These are phyloP conservation scores for Archaeoteleia sp. DNA, from an alignment of 2,888 invertebrate genomes.

Conservation along the genomic window DNA sequence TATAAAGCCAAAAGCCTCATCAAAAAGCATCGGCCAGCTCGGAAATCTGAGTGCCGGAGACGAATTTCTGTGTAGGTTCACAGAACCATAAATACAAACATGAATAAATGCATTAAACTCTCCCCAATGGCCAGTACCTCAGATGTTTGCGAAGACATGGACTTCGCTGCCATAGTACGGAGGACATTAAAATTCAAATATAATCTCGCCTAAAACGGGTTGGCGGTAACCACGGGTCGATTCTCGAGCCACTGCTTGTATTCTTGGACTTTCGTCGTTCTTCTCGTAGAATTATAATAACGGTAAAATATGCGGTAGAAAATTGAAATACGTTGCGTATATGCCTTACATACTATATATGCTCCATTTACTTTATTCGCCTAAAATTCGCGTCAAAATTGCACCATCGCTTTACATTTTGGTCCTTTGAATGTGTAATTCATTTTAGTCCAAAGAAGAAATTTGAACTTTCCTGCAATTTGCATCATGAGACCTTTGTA, in stretches of 20 bases:
- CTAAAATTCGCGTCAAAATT: conserved; percentile 26
- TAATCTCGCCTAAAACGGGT: conserved; percentile 56
- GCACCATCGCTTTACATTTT: conserved; percentile 15
- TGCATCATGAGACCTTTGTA: too few species aligned
- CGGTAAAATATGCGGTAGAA: conserved; percentile 38
- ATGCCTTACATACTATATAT: conserved; percentile 17
- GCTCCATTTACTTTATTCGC: conserved; percentile 23
- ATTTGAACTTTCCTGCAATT: conserved; percentile 19
- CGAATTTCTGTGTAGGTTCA: conserved; percentile 22
- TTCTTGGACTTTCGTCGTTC: conserved; percentile 38
- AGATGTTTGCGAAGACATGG: conserved; percentile 44
- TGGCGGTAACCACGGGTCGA: conserved; percentile 43
- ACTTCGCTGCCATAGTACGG: conserved; percentile 26
- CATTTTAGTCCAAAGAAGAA: conserved; percentile 22
- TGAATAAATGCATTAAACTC: conserved; percentile 68
- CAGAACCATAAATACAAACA: conserved; percentile 63
- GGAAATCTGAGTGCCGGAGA: conserved; percentile 12
- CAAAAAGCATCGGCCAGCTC: conserved; percentile 10
- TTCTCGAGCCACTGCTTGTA: conserved; percentile 38
- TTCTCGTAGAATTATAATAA: conserved; percentile 39
- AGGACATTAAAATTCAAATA: conserved; percentile 67
- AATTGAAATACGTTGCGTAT: conserved; percentile 39
- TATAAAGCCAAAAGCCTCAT: conserved; percentile 15
- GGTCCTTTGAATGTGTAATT: conserved; percentile 21
- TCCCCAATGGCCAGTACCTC: conserved; percentile 38